phyloP scores from a whole-genome alignment of 2,888 invertebrate genomes.

The Nymphalis urticae region DNA sequence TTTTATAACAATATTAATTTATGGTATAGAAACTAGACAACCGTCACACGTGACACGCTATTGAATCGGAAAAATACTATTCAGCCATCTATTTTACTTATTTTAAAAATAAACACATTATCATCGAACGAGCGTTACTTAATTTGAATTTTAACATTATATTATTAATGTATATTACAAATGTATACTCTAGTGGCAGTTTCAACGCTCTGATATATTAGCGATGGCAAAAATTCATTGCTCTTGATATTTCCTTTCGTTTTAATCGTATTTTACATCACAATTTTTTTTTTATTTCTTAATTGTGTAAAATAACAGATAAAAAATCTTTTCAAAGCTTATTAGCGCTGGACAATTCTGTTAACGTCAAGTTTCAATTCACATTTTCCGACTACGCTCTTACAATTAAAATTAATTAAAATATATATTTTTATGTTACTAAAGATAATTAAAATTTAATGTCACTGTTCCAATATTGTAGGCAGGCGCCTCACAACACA shows the following conservation, averaged over 20 bases:
- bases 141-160: conserved; percentile 56
- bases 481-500: too few species aligned
- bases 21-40: conserved; percentile 13
- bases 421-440: background rate
- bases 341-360: background rate
- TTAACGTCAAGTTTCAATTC: background rate
- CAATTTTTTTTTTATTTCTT: background rate
- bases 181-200: conserved; percentile 78
- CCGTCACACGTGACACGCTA: conserved; percentile 18
- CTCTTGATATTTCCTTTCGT: conserved; percentile 12
- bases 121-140: conserved; percentile 61
- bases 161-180: conserved; percentile 66
- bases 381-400: conserved; percentile 7
- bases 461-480: too few species aligned
- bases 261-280: conserved; percentile 16
- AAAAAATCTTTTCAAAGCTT: background rate
- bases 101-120: conserved; percentile 59
- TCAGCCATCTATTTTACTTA: conserved; percentile 43
- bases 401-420: background rate
- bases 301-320: conserved; percentile 8
- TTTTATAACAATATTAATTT: background rate
- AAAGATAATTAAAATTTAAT: too few species aligned
- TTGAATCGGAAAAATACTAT: conserved; percentile 17
- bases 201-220: conserved; percentile 66
- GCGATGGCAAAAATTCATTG: conserved; percentile 53